Evolutionary conservation across 37 sponge, comb jelly and placozoan species (phyloP).

Genomic region (Hexactinellida sp.): DNA sequence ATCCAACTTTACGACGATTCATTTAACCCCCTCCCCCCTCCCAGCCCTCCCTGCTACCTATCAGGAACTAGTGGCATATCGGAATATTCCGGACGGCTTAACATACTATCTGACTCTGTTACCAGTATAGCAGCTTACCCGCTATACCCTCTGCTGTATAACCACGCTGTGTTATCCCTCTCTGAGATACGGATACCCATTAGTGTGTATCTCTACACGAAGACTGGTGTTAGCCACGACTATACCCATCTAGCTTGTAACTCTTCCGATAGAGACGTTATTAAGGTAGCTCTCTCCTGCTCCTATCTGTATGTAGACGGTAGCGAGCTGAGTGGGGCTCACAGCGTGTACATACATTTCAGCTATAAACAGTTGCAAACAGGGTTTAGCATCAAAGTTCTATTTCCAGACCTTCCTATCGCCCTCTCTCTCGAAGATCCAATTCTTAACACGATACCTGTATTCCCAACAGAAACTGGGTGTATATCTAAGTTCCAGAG

Average conservation of each 20-base stretch:
- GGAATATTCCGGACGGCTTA: background rate
- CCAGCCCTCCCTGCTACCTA: background rate
- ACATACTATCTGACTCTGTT: background rate
- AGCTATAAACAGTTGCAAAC: background rate
- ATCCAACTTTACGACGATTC: background rate
- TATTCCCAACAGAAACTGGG: background rate
- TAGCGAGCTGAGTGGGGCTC: background rate
- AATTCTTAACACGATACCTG: background rate
- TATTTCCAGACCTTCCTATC: background rate
- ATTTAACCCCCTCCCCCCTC: background rate
- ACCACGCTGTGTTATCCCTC: background rate
- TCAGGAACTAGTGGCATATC: background rate
- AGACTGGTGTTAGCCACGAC: background rate
- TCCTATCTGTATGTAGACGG: background rate
- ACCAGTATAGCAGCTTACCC: background rate
- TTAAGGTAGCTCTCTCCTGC: background rate
- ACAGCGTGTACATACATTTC: background rate
- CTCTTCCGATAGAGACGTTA: background rate
- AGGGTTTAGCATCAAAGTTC: background rate
- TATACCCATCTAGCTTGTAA: background rate
- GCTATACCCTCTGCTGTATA: background rate
- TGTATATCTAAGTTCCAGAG: background rate
- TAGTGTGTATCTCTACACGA: background rate
- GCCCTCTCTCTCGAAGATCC: background rate
- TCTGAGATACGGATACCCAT: background rate